These are phyloP conservation scores for Caenorhabditis latens DNA, from an alignment of 1,140 invertebrate genomes.

Conservation along the genomic window DNA sequence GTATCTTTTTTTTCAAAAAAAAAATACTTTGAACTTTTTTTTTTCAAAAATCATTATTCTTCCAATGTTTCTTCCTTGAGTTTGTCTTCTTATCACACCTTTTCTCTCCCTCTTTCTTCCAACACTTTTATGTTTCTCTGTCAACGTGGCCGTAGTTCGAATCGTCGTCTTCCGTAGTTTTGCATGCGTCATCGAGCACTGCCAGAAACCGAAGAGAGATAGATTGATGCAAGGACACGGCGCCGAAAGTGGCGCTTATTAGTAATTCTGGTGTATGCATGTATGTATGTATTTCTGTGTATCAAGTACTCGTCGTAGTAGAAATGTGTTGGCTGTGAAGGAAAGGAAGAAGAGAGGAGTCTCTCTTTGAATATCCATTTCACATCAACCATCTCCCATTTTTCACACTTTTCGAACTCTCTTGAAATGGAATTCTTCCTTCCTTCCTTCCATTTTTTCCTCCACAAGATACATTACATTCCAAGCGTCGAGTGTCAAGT, in stretches of 20 bases:
- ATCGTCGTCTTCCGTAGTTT: constrained; percentile 18
- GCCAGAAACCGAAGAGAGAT: constrained; percentile 30
- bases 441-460: no score
- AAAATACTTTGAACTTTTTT: neutral
- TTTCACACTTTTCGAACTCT: constrained; percentile 12
- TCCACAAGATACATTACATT: neutral
- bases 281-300: constrained; percentile 16
- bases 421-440: neutral
- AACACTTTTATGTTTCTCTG: constrained; percentile 16
- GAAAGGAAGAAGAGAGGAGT: neutral
- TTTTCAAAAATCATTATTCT: neutral
- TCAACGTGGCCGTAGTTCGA: constrained; percentile 11
- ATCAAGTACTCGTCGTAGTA: neutral
- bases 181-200: constrained; percentile 50
- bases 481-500: neutral
- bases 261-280: constrained; percentile 51
- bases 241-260: constrained; percentile 54
- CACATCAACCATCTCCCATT: constrained; percentile 4
- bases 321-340: neutral
- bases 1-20: no score
- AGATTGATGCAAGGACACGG: constrained; percentile 52
- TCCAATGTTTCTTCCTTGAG: neutral
- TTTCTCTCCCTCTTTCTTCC: neutral
- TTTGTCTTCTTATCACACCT: constrained; percentile 49
- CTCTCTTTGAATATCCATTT: constrained; percentile 13